A percentile compares a stretch with the other conserved stretches of the same genome.
Evolutionary conservation across 2,888 invertebrate genomes (phyloP).

Genomic region (Autographa gamma): DNA sequence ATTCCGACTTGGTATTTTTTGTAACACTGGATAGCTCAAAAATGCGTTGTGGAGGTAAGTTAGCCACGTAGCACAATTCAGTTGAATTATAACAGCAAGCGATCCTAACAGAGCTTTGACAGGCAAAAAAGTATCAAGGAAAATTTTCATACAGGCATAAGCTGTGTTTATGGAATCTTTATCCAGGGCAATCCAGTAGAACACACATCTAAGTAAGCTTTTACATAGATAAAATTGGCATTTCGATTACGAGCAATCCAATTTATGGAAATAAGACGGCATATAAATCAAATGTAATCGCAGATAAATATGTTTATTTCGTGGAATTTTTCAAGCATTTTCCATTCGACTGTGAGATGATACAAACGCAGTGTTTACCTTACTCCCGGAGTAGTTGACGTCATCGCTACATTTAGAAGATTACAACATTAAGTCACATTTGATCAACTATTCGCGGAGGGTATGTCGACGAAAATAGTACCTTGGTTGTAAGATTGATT

Average conservation of each 20-base stretch:
- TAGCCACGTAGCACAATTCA: too few relatives aligned
- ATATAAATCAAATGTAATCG: conserved; percentile 8
- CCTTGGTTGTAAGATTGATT: conserved; percentile 30
- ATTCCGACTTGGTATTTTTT: too few relatives aligned
- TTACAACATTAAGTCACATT: conserved; percentile 53
- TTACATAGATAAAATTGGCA: neutral
- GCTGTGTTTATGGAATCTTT: neutral
- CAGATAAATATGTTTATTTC: conserved; percentile 10
- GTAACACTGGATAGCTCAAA: too few relatives aligned
- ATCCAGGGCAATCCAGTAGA: too few relatives aligned
- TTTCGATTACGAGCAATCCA: neutral
- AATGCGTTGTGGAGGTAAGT: too few relatives aligned
- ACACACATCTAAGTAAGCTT: neutral
- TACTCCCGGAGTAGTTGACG: conserved; percentile 39
- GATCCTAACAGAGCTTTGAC: too few relatives aligned
- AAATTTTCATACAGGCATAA: neutral
- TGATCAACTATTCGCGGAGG: conserved; percentile 52
- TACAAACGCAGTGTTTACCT: conserved; percentile 54
- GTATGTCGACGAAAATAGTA: conserved; percentile 41
- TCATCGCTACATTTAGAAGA: conserved; percentile 53
- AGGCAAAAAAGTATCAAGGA: neutral
- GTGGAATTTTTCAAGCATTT: conserved; percentile 20
- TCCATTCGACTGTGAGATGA: conserved; percentile 37
- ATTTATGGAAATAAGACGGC: neutral
- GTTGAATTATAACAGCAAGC: too few relatives aligned